Percentiles rank a stretch among this genome's conserved stretches.
phyloP scores from a whole-genome alignment of 2,113 vertebrate genomes.

The Myrmecophaga tridactyla region DNA sequence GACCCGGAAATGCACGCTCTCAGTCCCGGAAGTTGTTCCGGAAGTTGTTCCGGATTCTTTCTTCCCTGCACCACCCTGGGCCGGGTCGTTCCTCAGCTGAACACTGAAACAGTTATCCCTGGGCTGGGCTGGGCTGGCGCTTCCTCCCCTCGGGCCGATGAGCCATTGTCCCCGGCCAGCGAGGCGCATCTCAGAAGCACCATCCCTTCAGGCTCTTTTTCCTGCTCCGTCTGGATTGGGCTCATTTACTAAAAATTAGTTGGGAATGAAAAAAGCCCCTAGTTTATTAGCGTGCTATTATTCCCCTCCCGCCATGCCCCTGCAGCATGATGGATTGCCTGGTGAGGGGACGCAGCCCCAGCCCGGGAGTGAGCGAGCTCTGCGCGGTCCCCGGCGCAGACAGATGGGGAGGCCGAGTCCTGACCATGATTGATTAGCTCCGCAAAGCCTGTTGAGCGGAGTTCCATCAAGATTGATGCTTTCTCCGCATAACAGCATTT shows the following conservation, averaged over 20 bases:
- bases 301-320: constrained; percentile 81
- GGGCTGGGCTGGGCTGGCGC: background rate
- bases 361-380: constrained; percentile 85
- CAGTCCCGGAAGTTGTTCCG: background rate
- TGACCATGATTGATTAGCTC: constrained; percentile 91
- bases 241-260: constrained; percentile 85
- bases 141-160: constrained; percentile 49
- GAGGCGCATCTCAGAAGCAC: constrained; percentile 75
- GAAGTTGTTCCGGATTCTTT: background rate
- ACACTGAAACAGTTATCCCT: background rate
- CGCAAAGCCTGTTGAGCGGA: constrained; percentile 89
- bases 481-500: constrained; percentile 91
- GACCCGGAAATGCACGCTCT: background rate
- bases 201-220: constrained; percentile 73
- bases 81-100: background rate
- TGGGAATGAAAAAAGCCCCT: constrained; percentile 79
- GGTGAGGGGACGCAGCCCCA: constrained; percentile 85
- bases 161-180: constrained; percentile 79
- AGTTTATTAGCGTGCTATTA: constrained; percentile 88
- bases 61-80: background rate
- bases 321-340: constrained; percentile 87
- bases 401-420: constrained; percentile 88
- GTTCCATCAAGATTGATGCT: constrained; percentile 92
- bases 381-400: constrained; percentile 85
- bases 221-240: constrained; percentile 73